phyloP scores from a whole-genome alignment of 2,888 invertebrate genomes.

The Flexamia atlantica region DNA sequence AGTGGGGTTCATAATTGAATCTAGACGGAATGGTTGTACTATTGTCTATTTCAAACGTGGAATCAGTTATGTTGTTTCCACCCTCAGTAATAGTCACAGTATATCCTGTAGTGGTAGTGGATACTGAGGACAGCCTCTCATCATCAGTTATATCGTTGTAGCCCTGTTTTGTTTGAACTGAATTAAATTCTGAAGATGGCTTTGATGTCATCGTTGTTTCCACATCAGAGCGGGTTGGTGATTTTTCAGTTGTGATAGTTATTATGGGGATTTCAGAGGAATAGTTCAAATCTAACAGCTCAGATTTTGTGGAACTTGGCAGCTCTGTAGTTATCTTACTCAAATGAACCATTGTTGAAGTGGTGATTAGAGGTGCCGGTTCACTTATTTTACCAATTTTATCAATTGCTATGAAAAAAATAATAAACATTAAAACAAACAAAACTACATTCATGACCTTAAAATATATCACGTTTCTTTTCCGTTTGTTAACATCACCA shows the following conservation, averaged over 20 bases:
- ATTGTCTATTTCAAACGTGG: too few species aligned
- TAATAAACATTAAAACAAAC: neutral
- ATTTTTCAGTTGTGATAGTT: neutral
- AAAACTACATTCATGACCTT: neutral
- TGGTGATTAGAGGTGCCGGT: neutral
- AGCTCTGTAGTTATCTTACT: neutral
- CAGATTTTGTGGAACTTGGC: too few species aligned
- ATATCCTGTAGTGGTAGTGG: neutral
- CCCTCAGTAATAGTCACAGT: neutral
- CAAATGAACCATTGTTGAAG: neutral
- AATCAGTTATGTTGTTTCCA: neutral
- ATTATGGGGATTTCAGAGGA: too few species aligned
- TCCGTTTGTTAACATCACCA: neutral
- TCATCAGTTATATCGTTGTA: neutral
- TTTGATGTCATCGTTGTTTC: too few species aligned
- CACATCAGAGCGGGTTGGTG: neutral
- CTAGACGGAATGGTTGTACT: too few species aligned
- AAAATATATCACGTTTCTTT: neutral
- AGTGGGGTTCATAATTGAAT: too few species aligned
- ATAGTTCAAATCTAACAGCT: too few species aligned
- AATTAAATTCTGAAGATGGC: neutral
- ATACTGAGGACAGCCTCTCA: neutral
- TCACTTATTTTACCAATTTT: conserved; percentile 3
- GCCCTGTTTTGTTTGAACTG: neutral
- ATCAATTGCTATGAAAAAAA: neutral